Conservation (phyloP, 2,797 vertebrate species). For the Rhincodon typus region DNA sequence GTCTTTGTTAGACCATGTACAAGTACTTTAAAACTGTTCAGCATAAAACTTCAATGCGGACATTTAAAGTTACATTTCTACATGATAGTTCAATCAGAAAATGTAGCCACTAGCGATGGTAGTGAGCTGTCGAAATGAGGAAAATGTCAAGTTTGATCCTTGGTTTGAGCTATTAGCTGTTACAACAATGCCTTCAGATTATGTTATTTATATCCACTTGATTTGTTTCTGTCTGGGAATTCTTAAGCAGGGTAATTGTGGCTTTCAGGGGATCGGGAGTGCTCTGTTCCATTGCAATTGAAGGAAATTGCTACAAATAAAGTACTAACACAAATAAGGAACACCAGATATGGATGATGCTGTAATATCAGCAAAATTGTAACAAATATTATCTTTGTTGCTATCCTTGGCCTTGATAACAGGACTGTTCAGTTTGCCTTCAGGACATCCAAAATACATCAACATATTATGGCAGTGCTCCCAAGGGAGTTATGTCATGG, state of each 20-base stretch:
- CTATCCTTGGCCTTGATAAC: neutral
- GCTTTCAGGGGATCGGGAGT: neutral
- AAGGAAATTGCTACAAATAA: neutral
- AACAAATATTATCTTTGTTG: neutral
- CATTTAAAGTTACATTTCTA: neutral
- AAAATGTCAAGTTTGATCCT: neutral
- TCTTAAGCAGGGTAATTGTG: neutral
- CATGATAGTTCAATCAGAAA: too few relatives aligned
- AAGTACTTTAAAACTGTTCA: neutral
- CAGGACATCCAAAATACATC: too few relatives aligned
- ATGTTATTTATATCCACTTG: neutral
- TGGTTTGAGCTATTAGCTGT: neutral
- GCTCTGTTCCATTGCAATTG: neutral
- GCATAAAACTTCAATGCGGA: neutral
- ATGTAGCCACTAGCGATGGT: neutral
- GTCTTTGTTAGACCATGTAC: neutral
- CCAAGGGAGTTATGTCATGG: too few relatives aligned
- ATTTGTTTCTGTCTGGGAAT: neutral
- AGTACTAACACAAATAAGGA: neutral
- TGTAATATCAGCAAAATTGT: neutral
- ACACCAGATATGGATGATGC: neutral
- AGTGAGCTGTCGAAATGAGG: neutral
- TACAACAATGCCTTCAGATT: neutral
- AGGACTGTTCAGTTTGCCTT: neutral
- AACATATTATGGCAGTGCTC: too few relatives aligned